Evolutionary conservation across 2,797 vertebrate species (phyloP).

Genomic region (Oreochromis grahami): DNA sequence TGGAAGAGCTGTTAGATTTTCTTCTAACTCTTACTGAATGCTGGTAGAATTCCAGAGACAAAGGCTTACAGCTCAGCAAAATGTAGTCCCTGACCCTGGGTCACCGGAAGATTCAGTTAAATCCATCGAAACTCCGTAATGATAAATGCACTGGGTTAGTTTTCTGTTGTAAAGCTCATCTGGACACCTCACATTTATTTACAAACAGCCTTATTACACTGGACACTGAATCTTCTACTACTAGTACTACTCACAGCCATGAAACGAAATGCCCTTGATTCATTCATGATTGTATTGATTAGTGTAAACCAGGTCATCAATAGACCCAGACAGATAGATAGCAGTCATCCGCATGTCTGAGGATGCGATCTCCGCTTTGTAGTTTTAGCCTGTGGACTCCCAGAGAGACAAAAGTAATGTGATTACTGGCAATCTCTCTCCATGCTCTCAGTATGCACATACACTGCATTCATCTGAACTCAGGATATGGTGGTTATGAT

Average conservation of each 20-base stretch:
- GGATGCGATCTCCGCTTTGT: conserved; percentile 9
- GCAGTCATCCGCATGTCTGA: conserved; percentile 29
- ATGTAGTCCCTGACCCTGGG: background rate
- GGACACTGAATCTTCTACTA: background rate
- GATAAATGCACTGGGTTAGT: background rate
- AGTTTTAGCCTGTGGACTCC: conserved; percentile 5
- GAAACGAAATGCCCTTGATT: conserved; percentile 19
- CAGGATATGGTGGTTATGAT: background rate
- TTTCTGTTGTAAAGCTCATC: background rate
- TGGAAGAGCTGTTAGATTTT: background rate
- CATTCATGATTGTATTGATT: conserved; percentile 36
- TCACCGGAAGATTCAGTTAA: background rate
- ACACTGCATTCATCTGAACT: background rate
- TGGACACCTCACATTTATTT: background rate
- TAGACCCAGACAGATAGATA: conserved; percentile 48
- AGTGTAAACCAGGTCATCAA: conserved; percentile 45
- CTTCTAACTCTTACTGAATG: background rate
- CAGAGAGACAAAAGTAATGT: conserved; percentile 15
- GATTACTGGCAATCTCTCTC: conserved; percentile 21
- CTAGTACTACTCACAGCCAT: background rate
- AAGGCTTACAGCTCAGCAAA: background rate
- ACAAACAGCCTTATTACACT: background rate
- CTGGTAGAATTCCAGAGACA: background rate
- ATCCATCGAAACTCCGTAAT: too few relatives aligned
- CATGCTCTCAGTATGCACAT: background rate